Evolutionary conservation across 2,113 vertebrate species (phyloP).

Genomic region (Phylloscopus trochiloides): DNA sequence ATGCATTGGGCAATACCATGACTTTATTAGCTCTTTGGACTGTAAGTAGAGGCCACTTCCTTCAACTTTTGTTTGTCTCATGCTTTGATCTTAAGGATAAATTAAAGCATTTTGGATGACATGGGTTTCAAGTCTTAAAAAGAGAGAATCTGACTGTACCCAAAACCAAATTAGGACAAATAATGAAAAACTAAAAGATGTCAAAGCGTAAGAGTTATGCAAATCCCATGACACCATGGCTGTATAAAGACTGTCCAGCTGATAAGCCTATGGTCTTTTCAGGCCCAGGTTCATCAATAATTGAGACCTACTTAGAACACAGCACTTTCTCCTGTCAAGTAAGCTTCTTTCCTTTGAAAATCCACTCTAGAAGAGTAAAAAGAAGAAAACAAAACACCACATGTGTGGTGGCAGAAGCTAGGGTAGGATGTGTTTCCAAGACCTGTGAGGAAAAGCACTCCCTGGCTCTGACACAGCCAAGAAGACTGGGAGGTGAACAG

Average conservation of each 20-base stretch:
- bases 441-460: neutral
- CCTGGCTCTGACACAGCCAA: neutral
- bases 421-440: neutral
- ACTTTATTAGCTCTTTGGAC: neutral
- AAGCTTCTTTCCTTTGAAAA: neutral
- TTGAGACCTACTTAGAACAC: neutral
- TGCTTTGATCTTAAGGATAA: neutral
- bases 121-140: neutral
- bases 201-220: neutral
- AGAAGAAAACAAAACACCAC: neutral
- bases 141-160: neutral
- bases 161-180: neutral
- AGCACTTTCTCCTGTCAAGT: neutral
- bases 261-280: neutral
- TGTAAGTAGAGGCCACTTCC: neutral
- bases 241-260: neutral
- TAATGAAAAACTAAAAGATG: neutral
- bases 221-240: neutral
- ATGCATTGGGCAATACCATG: neutral
- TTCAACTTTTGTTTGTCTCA: neutral
- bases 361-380: neutral
- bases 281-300: neutral
- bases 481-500: accelerated
- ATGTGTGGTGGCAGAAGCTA: neutral
- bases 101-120: neutral